phyloP scores from a whole-genome alignment of 2,113 vertebrate species.

The Protomyctophum bolini region DNA sequence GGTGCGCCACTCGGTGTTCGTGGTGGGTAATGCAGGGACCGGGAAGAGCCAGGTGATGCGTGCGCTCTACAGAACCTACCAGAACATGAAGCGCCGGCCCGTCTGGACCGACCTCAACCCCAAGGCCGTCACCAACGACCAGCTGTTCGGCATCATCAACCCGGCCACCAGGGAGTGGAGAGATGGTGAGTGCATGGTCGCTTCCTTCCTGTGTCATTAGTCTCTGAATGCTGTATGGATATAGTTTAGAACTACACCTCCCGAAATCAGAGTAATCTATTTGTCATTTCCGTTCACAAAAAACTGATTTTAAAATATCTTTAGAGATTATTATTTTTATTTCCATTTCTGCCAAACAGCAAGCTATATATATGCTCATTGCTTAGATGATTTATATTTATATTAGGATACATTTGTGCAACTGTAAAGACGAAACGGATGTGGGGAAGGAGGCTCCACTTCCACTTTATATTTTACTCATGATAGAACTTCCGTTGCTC shows the following conservation, averaged over 20 bases:
- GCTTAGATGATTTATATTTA: too few species aligned
- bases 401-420: too few species aligned
- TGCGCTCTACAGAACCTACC: slow-evolving; percentile 89
- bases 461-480: too few species aligned
- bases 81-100: slow-evolving; percentile 86
- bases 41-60: slow-evolving; percentile 95
- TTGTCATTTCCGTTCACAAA: too few species aligned
- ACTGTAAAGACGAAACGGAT: too few species aligned
- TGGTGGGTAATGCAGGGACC: slow-evolving; percentile 90
- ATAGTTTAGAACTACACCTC: not conserved
- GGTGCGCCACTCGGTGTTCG: slow-evolving; percentile 93
- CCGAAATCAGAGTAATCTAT: not conserved
- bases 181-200: slow-evolving; percentile 84
- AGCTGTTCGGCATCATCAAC: slow-evolving; percentile 89
- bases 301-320: too few species aligned
- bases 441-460: too few species aligned
- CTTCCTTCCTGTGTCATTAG: not conserved
- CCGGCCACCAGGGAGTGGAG: slow-evolving; percentile 94
- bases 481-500: too few species aligned
- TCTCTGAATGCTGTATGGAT: not conserved
- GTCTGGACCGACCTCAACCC: slow-evolving; percentile 94
- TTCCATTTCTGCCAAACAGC: too few species aligned
- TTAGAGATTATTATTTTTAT: too few species aligned
- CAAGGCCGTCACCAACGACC: slow-evolving; percentile 88
- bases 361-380: too few species aligned